Conservation (phyloP, 2,113 vertebrate genomes). For the western clawed frog (Xenopus tropicalis) region UCB_Xtro_10.0 CM004446.2:102677501-102678000, state of each 20-base stretch:
- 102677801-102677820: slow-evolving; percentile 38
- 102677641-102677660: slow-evolving; percentile 46
- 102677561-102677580: slow-evolving; percentile 34
- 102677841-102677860: slow-evolving; percentile 18
- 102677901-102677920: slow-evolving; percentile 14
- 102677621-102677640: slow-evolving; percentile 39
- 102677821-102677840: slow-evolving; percentile 25
- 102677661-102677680: slow-evolving; percentile 44
- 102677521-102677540: slow-evolving; percentile 44
- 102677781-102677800: slow-evolving; percentile 27
- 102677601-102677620: slow-evolving; percentile 43
- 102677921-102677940: background rate
- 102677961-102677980: no score
- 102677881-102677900: slow-evolving; percentile 1
- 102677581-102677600: slow-evolving; percentile 38
- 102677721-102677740: slow-evolving; percentile 34
- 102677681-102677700: slow-evolving; percentile 37
- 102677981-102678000: no score
- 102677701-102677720: slow-evolving; percentile 31
- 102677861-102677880: slow-evolving; percentile 36
- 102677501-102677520: slow-evolving; percentile 36
- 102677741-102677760: slow-evolving; percentile 40
- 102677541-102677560: slow-evolving; percentile 38
- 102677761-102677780: slow-evolving; percentile 39
- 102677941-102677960: background rate